Evolutionary conservation across 2,797 vertebrate species (phyloP), one percentile per base, ranked within the genome.

Genomic region (Parotocinclus haroldoi): DNA sequence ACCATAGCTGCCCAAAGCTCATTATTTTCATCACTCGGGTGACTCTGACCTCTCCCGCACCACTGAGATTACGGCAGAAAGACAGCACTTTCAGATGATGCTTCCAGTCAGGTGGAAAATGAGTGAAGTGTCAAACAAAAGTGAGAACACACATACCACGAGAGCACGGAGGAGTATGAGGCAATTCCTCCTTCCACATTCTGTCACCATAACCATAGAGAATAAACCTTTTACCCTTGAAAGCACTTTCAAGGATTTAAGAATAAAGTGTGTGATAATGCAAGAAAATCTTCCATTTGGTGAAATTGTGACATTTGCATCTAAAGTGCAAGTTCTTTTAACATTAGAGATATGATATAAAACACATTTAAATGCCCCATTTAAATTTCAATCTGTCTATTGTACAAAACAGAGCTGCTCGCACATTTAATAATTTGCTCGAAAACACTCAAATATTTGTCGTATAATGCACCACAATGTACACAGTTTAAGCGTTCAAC

Each of bases 61-160:
- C 18, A 56, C 19, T 18, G 46, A 49, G 52, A 74, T 70, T 57
- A 56, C 10, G 27, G 57, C 37, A 38, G 51, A 59, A 61, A 60
- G 67, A 69, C 59, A 51, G 68, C 53, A 63, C 68, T 69, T 69
- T 52, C 12, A 44, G 53, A 67, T 58, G 66, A 50, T 66, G 62
- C 62, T 60, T 60, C 59, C 56, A 74, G 56, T 74, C 50, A 60
- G 45, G 62, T 69, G 62, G 61, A 69, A 61, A 57, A 69, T 61
- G 62, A 69, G 72, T 64, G 56, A 60, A 60, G 56, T 40, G 4
- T 55, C 55, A 60, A 42, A 65, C 61, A 65, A 69, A 55, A 59
- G 40, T 36, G 7, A 37, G 44, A 45, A 40, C 49, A 55, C 39
- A 49, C 55, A 67, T 55, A 48, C 19, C 9, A 46, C 19, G 57